These are phyloP conservation scores for Eledone cirrhosa DNA, from an alignment of 2,888 invertebrate species.

Conservation along the genomic window DNA sequence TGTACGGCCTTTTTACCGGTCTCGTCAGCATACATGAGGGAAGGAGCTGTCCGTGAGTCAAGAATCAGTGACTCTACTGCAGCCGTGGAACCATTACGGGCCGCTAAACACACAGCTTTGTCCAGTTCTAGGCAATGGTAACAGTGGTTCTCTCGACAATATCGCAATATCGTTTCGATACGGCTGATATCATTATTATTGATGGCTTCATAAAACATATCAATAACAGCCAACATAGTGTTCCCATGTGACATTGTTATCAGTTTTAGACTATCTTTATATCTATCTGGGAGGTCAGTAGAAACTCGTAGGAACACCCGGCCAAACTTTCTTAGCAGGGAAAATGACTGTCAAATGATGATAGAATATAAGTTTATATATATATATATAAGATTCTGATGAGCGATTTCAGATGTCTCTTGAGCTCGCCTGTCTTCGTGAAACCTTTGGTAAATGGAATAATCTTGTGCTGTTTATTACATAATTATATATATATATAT, in stretches of 20 bases:
- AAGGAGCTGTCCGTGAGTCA: neutral
- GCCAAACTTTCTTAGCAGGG: no score
- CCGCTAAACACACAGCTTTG: conserved; percentile 12
- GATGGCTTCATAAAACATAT: conserved; percentile 2
- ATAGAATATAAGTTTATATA: neutral
- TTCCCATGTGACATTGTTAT: neutral
- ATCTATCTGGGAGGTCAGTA: no score
- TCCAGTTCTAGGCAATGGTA: neutral
- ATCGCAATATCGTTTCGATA: neutral
- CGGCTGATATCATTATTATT: neutral
- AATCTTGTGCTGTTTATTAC: neutral
- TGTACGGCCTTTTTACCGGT: conserved; percentile 41
- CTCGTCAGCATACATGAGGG: conserved; percentile 25
- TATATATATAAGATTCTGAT: conserved; percentile 7
- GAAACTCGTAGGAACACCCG: no score
- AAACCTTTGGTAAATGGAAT: neutral
- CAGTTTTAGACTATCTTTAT: no score
- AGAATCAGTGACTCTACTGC: conserved; percentile 12
- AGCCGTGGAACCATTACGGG: neutral
- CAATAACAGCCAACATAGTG: neutral
- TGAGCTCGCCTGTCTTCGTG: neutral
- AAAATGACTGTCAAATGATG: no score
- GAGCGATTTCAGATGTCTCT: neutral
- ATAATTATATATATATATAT: conserved; percentile 29
- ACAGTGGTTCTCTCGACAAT: conserved; percentile 20